Conservation (phyloP, 2,113 vertebrate species). For the Forbesichthys agassizii region DNA sequence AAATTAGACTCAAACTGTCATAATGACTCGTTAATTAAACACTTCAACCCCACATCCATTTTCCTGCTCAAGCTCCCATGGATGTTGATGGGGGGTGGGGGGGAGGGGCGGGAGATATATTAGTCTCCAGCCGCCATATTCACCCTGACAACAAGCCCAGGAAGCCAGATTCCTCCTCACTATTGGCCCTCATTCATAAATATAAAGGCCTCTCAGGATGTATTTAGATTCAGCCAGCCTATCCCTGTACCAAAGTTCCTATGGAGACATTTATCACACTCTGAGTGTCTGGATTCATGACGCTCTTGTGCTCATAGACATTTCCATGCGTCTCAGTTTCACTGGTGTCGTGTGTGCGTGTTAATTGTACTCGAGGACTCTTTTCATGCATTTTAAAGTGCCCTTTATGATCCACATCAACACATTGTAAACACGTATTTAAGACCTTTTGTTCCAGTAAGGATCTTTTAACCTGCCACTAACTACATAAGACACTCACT, state of each 20-base stretch:
- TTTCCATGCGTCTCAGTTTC: conserved; percentile 2
- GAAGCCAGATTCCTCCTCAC: not conserved
- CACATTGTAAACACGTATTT: too few relatives aligned
- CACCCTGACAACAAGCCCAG: not conserved
- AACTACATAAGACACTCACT: too few relatives aligned
- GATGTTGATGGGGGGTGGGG: not conserved
- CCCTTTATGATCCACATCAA: too few relatives aligned
- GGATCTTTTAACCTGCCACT: too few relatives aligned
- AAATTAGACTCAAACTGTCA: conserved; percentile 16
- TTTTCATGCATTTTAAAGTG: too few relatives aligned
- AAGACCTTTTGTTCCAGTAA: too few relatives aligned
- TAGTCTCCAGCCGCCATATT: not conserved
- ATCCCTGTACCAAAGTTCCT: not conserved
- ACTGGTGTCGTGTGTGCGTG: too few relatives aligned
- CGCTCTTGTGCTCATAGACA: conserved; percentile 23
- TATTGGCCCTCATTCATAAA: not conserved
- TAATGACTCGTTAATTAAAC: conserved; percentile 41
- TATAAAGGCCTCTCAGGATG: not conserved
- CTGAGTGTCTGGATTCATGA: conserved; percentile 28
- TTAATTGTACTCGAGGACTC: too few relatives aligned
- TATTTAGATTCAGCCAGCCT: conserved; percentile 5
- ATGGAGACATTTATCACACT: conserved; percentile 26
- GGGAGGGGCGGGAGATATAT: not conserved
- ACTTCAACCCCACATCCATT: not conserved
- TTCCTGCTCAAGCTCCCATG: conserved; percentile 5